Conservation (phyloP, 2,113 vertebrate species). For the Cyanoramphus novaezelandiae region DNA sequence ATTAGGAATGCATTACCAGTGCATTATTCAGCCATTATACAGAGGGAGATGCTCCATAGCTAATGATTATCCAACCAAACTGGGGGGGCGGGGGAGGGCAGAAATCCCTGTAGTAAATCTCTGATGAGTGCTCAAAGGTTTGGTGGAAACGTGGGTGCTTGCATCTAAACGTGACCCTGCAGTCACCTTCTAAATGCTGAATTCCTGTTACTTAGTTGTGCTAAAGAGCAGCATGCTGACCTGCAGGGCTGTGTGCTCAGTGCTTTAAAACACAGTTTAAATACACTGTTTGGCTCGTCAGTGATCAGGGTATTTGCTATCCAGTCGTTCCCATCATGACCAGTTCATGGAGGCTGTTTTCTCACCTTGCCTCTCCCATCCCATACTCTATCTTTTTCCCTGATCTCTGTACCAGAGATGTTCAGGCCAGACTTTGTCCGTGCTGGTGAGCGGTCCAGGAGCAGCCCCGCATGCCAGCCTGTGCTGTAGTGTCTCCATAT, state of each 20-base stretch:
- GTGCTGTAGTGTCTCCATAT: no score
- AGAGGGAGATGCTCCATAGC: neutral
- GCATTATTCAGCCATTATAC: neutral
- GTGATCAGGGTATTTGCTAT: neutral
- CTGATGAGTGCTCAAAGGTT: neutral
- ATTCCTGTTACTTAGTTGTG: neutral
- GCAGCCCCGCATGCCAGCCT: neutral
- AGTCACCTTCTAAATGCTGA: neutral
- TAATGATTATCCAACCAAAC: neutral
- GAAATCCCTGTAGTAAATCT: neutral
- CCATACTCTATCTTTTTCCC: fast-evolving
- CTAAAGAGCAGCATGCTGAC: neutral
- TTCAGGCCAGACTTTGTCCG: no score
- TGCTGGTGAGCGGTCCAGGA: no score
- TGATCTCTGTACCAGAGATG: fast-evolving
- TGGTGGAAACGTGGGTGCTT: neutral
- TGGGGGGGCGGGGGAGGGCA: no score
- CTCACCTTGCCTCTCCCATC: neutral
- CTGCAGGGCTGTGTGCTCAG: neutral
- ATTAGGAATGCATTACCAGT: neutral
- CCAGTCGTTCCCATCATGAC: no score
- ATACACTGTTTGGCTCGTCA: neutral
- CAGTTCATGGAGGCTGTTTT: neutral
- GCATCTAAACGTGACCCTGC: neutral
- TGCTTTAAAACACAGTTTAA: neutral